Evolutionary conservation across 2,797 vertebrate species (phyloP), one percentile per base, ranked within the genome.

Genomic region (Crenuchus spilurus): DNA sequence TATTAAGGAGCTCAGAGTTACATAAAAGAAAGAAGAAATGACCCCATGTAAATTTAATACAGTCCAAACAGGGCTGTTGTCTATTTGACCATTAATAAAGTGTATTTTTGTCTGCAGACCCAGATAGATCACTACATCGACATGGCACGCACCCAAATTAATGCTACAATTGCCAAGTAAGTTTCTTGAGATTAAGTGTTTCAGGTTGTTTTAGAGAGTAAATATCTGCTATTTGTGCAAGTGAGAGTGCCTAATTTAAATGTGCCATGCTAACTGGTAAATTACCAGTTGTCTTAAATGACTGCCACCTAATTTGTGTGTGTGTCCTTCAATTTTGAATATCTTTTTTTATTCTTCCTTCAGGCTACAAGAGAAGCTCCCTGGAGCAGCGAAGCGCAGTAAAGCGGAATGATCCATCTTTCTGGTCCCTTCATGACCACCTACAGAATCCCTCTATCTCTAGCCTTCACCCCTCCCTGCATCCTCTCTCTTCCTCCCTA

Each of bases 41-140:
- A n/a, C n/a, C n/a, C n/a, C n/a, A n/a, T n/a, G n/a, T n/a, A n/a
- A n/a, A n/a, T n/a, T n/a, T n/a, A n/a, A n/a, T n/a, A n/a, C n/a
- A n/a, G n/a, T n/a, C n/a, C n/a, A n/a, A n/a, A n/a, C n/a, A n/a
- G n/a, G n/a, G n/a, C n/a, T n/a, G n/a, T n/a, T n/a, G n/a, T n/a
- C n/a, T n/a, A n/a, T n/a, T n/a, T 22, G 13, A 20, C 16, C 20
- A 7, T 8, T 35, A 20, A 30, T n/a, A 54, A 68, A 11, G 33
- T 67, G 39, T 54, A 14, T 31, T 49, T 26, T 6, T 67, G 16
- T 44, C 83, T 60, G 28, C 82, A 98, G 96, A 94, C 93, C 31
- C 95, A 96, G 90, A 95, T 98, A 46, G 96, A 98, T 80, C 94
- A 92, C 69, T 97, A 95, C 70, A 89, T 97, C n/a, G 92, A 92